Base-by-base conservation (phyloP, 2,797 vertebrate genomes). In the Trichosurus vulpecula region DNA sequence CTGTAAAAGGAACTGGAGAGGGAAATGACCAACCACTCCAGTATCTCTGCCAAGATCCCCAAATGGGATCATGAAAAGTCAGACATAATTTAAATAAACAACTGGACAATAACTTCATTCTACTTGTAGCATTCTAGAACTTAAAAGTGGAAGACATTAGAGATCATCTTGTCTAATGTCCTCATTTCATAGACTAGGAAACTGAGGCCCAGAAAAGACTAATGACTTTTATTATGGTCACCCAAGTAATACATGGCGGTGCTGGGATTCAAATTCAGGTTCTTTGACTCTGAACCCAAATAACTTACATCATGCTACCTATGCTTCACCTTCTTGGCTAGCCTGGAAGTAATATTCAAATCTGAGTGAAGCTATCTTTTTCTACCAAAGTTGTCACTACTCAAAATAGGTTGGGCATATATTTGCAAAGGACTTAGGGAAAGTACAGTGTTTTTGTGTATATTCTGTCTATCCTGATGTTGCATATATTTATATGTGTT, bases 381-480 rank as follows among this genome's bases (percentile, higher is more conserved):
- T 51, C 10, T 57, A 22, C 61, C 81, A 91, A 5, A 35, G 47
- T 27, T 93, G 90, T 93, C 27, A 6, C n/a, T 54, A n/a, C 51
- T 6, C 29, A 47, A 51, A 6, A 58, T 57, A 51, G 29, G 13
- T 25, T 27, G 53, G 47, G 61, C 66, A 14, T 54, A 35, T 16
- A 95, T 31, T 27, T 47, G 95, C 66, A 90, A 25, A 58, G 66
- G 30, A 27, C 57, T 92, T 91, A 16, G 92, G 92, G 27, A 58
- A 91, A 16, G 3, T 27, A 52, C 55, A 35, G 11, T 93, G 90
- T 90, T 66, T n/a, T 90, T 66, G 16, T 66, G 41, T 66, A 19
- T 19, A 66, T n/a, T 66, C 5, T 41, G 22, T 41, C 35, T 61
- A 61, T 61, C 3, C 35, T 66, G 66, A n/a, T 66, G n/a, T n/a